Percentiles rank a stretch among this genome's conserved stretches.
These are phyloP conservation scores for Leptinotarsa rubiginosa DNA, from an alignment of 2,888 invertebrate genomes.

Conservation along the genomic window DNA sequence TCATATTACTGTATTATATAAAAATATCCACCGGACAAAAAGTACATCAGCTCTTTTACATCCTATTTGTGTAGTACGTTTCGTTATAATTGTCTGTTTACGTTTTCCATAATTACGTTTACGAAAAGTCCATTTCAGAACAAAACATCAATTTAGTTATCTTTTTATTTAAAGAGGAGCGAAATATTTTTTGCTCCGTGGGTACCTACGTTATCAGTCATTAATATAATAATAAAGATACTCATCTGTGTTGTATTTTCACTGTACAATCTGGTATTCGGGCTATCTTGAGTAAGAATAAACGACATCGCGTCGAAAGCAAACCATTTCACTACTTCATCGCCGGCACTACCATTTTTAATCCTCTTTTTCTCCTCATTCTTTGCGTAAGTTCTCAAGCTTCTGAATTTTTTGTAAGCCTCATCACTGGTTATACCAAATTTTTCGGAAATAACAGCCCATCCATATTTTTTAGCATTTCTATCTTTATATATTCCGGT, in stretches of 20 bases:
- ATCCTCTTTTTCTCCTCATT: too few species aligned
- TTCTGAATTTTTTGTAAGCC: too few species aligned
- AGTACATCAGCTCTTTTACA: slow-evolving; percentile 19
- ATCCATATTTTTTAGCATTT: too few species aligned
- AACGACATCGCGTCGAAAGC: slow-evolving; percentile 49
- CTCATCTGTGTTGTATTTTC: slow-evolving; percentile 17
- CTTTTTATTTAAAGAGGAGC: too few species aligned
- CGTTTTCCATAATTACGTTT: slow-evolving; percentile 19
- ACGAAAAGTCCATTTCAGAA: slow-evolving; percentile 18
- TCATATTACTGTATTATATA: slow-evolving; percentile 6
- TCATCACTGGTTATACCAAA: too few species aligned
- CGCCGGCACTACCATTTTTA: too few species aligned
- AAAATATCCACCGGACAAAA: slow-evolving; percentile 20
- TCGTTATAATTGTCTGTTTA: slow-evolving; percentile 17
- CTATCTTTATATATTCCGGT: too few species aligned
- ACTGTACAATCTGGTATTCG: slow-evolving; percentile 17
- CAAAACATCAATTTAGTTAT: too few species aligned
- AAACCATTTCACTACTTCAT: slow-evolving; percentile 44
- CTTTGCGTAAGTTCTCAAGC: too few species aligned
- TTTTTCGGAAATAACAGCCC: too few species aligned
- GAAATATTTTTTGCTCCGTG: too few species aligned
- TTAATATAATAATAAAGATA: background rate
- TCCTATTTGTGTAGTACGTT: slow-evolving; percentile 18
- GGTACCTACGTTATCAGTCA: too few species aligned
- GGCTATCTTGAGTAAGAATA: slow-evolving; percentile 46